Percentiles rank a stretch among this genome's conserved stretches.
Evolutionary conservation across 2,113 vertebrate species (phyloP).

Genomic region (Tyto alba): DNA sequence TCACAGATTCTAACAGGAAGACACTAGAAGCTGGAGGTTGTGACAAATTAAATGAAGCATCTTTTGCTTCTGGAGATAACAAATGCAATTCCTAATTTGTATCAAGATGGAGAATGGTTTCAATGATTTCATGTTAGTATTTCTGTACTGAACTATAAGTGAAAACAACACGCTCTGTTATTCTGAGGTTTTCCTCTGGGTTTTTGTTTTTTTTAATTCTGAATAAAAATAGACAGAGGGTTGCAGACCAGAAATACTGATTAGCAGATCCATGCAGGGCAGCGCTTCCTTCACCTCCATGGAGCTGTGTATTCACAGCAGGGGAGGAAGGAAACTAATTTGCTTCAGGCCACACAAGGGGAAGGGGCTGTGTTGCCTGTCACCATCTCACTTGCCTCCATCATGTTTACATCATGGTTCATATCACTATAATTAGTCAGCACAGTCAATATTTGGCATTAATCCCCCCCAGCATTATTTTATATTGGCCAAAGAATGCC

Average conservation of each 20-base stretch:
- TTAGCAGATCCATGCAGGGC: background rate
- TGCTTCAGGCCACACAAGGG: background rate
- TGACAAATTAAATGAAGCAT: conserved; percentile 31
- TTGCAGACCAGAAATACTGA: background rate
- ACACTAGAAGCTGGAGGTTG: background rate
- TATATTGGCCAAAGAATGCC: background rate
- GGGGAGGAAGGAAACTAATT: background rate
- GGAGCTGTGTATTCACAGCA: background rate
- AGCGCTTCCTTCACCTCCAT: background rate
- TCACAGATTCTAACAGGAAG: conserved; percentile 24
- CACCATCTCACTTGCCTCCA: background rate
- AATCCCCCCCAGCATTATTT: background rate
- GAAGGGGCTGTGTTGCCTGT: background rate
- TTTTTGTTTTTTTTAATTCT: background rate
- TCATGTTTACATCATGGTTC: background rate
- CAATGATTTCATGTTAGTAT: background rate
- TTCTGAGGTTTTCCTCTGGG: background rate
- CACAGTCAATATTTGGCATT: background rate
- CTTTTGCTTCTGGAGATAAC: conserved; percentile 20
- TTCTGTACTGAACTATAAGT: background rate
- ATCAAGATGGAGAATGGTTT: background rate
- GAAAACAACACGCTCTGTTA: background rate
- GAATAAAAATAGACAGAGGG: background rate
- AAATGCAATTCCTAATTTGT: conserved; percentile 9
- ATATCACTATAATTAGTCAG: background rate